These are phyloP conservation scores for Drosophila bunnanda DNA, from an alignment of 2,888 invertebrate genomes.

Conservation along the genomic window DNA sequence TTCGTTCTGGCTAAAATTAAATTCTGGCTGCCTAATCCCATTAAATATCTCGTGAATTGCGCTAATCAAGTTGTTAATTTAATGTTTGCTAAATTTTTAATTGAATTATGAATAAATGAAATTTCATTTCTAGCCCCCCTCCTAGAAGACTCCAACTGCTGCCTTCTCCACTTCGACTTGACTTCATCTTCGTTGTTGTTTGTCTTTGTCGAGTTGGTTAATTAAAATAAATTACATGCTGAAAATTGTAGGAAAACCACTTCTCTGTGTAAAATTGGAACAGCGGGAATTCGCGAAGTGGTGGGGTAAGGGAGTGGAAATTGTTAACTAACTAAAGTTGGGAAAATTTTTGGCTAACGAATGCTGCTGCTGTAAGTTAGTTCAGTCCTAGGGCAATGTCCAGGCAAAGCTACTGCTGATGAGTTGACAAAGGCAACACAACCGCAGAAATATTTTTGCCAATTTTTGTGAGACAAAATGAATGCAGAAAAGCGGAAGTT, in stretches of 20 bases:
- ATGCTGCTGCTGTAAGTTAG: conserved; percentile 32
- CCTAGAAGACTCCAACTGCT: conserved; percentile 6
- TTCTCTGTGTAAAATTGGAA: conserved; percentile 17
- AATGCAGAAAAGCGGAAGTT: conserved; percentile 9
- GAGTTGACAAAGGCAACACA: conserved; percentile 26
- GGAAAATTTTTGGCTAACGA: conserved; percentile 34
- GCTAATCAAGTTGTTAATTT: conserved; percentile 71
- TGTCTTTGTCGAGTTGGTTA: conserved; percentile 63
- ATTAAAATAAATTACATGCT: conserved; percentile 66
- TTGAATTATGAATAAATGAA: conserved; percentile 65
- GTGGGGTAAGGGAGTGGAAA: neutral
- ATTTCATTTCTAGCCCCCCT: conserved; percentile 29
- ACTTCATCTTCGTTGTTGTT: conserved; percentile 23
- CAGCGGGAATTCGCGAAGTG: neutral
- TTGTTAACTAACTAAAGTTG: conserved; percentile 42
- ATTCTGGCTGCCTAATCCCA: conserved; percentile 63
- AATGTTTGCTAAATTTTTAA: conserved; percentile 70
- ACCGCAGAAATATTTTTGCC: conserved; percentile 6
- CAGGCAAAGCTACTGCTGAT: conserved; percentile 15
- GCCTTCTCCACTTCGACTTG: neutral
- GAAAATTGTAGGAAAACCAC: conserved; percentile 33
- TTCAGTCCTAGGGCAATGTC: conserved; percentile 9
- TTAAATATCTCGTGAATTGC: conserved; percentile 69
- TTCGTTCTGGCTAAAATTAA: conserved; percentile 53
- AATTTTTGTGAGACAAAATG: conserved; percentile 9